Evolutionary conservation across 1,140 invertebrate species (phyloP).

Genomic region (Aphidius gifuensis): DNA sequence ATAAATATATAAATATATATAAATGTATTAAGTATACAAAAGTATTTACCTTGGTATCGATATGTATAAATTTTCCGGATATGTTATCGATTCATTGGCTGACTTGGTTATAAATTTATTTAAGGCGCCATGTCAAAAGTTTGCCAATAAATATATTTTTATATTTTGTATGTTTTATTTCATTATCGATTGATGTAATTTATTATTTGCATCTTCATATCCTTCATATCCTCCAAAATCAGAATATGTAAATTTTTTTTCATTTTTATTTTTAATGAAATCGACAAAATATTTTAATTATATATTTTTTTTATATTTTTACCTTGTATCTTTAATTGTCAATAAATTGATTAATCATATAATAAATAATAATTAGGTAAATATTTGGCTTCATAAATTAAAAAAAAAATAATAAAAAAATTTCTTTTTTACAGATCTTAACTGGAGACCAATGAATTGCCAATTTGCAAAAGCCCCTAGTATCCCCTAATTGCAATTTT

Average conservation of each 20-base stretch:
- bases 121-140: slow-evolving; percentile 11
- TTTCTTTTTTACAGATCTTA: slow-evolving; percentile 2
- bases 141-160: no score
- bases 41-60: slow-evolving; percentile 29
- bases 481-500: slow-evolving; percentile 40
- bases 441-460: slow-evolving; percentile 33
- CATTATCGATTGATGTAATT: slow-evolving; percentile 22
- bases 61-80: slow-evolving; percentile 17
- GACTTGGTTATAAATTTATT: slow-evolving; percentile 18
- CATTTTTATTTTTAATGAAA: no score
- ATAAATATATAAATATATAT: no score
- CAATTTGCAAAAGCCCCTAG: slow-evolving; percentile 35
- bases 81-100: slow-evolving; percentile 8
- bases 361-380: no score
- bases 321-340: no score
- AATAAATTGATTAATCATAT: no score
- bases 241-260: no score
- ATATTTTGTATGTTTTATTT: slow-evolving; percentile 17
- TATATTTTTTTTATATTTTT: no score
- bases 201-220: slow-evolving; percentile 15
- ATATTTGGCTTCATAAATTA: no score
- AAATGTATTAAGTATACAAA: slow-evolving; percentile 1
- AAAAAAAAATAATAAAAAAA: no score
- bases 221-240: no score
- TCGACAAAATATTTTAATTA: no score